phyloP scores from a whole-genome alignment of 1,140 invertebrate species.

The Brachionus plicatilis region DNA sequence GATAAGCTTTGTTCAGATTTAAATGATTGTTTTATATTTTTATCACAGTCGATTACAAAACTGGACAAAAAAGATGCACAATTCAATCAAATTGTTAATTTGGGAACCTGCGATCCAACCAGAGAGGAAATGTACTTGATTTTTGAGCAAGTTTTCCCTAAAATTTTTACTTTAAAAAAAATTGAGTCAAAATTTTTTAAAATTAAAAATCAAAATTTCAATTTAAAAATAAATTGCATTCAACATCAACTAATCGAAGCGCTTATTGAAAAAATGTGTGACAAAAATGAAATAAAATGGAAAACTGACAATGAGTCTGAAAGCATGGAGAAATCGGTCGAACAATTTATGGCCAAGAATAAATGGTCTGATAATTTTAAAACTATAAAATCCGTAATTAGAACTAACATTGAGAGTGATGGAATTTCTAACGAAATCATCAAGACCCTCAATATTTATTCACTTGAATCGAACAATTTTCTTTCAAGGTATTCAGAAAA shows the following conservation, averaged over 20 bases:
- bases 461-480: not conserved
- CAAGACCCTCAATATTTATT: slow-evolving; percentile 1
- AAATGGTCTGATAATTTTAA: not conserved
- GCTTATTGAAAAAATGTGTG: not conserved
- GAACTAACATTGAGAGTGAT: not conserved
- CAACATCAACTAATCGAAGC: not conserved
- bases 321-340: not conserved
- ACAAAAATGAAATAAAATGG: not conserved
- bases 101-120: not conserved
- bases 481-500: not conserved
- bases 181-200: slow-evolving; percentile 12
- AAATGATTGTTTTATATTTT: not conserved
- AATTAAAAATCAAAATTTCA: not conserved
- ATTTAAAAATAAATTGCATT: not conserved
- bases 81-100: not conserved
- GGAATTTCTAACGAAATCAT: not conserved
- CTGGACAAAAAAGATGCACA: not conserved
- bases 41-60: not conserved
- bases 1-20: not conserved
- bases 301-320: not conserved
- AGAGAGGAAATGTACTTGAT: not conserved
- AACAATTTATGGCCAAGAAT: not conserved
- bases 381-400: not conserved
- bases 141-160: not conserved
- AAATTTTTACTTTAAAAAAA: not conserved